Evolutionary conservation across 2,888 invertebrate genomes (phyloP), one percentile per base, ranked within the genome.

Genomic region (Caenorhabditis macrosperma): DNA sequence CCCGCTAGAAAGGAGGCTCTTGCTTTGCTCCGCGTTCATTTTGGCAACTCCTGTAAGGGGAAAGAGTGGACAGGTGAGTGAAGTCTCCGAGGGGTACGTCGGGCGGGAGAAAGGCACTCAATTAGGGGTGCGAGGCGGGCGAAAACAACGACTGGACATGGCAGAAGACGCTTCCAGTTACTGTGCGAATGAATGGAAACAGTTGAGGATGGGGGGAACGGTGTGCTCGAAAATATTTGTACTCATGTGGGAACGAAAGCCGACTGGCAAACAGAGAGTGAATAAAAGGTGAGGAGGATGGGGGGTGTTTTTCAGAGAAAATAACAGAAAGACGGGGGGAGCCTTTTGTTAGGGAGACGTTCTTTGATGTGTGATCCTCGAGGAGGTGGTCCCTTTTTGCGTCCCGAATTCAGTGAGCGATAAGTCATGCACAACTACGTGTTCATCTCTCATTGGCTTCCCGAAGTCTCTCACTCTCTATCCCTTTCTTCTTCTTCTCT

Each of bases 1-100:
- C 59, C 82, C 84, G 52, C 71, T 54, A 48, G 84, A 77, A 50
- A 84, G 77, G 72, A 84, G 78, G 63, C 72, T 77, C 55, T 77
- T 72, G 46, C 63, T 77, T 61, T 75, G 76, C 46, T 80, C 80
- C 57, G 64, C 69, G 63, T 66, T 80, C 80, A 80, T 80, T 69
- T 35, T 72, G 63, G 63, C 24, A 66, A 63, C 71, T 71, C 71
- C 71, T 71, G 71, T 71, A 71, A 66, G 35, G 50, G 59, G 68
- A 46, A 30, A 68, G n/a, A 20, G 44, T 50, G 20, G 63, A 54
- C 63, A 50, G 38, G 72, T 72, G 12, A 57, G 48, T 24, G 35
- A 48, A 30, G 48, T 17, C 20, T 28, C 17, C 30, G 24, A n/a
- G 61, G 28, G 44, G 9, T n/a, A 2, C 15, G 20, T 44, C 54